Evolutionary conservation across 2,888 invertebrate genomes (phyloP), one percentile per base, ranked within the genome.

Genomic region (Aspidiotus rigidus): DNA sequence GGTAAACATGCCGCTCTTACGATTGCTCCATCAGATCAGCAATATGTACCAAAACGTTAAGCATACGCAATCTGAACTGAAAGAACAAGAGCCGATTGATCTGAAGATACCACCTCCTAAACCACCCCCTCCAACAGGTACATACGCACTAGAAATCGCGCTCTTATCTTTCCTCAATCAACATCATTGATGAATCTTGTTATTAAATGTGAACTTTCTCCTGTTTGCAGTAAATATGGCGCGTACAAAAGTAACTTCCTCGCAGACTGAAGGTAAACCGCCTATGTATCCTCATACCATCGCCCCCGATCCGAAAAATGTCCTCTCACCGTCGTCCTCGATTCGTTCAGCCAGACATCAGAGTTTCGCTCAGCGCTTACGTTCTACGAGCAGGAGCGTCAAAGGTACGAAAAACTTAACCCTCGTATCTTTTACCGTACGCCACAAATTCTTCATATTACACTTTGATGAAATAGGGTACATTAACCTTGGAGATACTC

Each of bases 21-120:
- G 97, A 64, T 83, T 97, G 64, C 82, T 96, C 71, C 95, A 97
- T 80, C 97, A 97, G 81, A 95, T 97, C 76, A 91, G 90, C 75
- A 95, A 93, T 76, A 95, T 97, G 94, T 94, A 95, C 79, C 93
- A 94, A 79, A 96, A 95, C 78, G 93, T 96, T 1, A 92, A 93
- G 77, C 93, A 95, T 77, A 95, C 95, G 0, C 92, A 93, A 77
- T 87, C 88, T 74, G 95, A 95, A 76, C 81, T 96, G 71, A 87
- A 90, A 73, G 89, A 89, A 74, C 88, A 89, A 69, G 74, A 74
- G 64, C 75, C 75, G n/a, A 11, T 42, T 7, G 69, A 69, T 42
- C 16, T 69, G 41, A 69, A 69, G 42, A 55, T 62, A 8, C 69
- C 69, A 7, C 44, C 69, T 40, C 62, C 69, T 9, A 69, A 69